phyloP scores from a whole-genome alignment of 2,888 invertebrate genomes.

The Cylloceria caligata region DNA sequence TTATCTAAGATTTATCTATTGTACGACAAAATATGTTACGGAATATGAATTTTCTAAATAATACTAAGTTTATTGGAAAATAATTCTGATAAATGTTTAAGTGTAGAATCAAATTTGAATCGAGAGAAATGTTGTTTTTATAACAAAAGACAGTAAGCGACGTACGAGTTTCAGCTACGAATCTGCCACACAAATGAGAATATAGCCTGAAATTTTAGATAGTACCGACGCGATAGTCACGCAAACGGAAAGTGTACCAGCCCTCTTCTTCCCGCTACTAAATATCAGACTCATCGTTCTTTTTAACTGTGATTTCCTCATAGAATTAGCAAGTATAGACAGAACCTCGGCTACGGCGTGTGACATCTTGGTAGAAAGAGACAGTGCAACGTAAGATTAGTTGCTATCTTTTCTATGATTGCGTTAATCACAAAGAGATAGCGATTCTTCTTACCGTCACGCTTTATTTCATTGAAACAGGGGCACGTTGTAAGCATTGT shows the following conservation, averaged over 20 bases:
- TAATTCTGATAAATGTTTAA: not conserved
- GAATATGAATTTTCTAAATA: not conserved
- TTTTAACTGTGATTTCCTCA: no score
- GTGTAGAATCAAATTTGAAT: not conserved
- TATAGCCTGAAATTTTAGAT: not conserved
- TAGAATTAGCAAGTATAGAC: no score
- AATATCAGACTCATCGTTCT: not conserved
- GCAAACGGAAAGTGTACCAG: not conserved
- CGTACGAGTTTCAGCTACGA: not conserved
- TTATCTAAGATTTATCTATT: conserved; percentile 9
- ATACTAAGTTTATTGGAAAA: not conserved
- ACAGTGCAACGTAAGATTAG: no score
- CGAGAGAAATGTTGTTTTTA: not conserved
- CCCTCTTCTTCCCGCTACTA: not conserved
- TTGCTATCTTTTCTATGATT: no score
- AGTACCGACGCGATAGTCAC: not conserved
- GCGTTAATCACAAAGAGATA: no score
- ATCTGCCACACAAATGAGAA: not conserved
- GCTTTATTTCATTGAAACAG: no score
- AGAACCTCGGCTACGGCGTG: no score
- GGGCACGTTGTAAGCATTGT: no score
- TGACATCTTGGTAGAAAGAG: no score
- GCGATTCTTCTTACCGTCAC: no score
- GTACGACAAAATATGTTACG: not conserved
- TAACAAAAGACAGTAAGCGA: not conserved